A percentile compares a stretch with the other conserved stretches of the same genome.
phyloP scores from a whole-genome alignment of 2,113 vertebrate species.

The Meleagris gallopavo region DNA sequence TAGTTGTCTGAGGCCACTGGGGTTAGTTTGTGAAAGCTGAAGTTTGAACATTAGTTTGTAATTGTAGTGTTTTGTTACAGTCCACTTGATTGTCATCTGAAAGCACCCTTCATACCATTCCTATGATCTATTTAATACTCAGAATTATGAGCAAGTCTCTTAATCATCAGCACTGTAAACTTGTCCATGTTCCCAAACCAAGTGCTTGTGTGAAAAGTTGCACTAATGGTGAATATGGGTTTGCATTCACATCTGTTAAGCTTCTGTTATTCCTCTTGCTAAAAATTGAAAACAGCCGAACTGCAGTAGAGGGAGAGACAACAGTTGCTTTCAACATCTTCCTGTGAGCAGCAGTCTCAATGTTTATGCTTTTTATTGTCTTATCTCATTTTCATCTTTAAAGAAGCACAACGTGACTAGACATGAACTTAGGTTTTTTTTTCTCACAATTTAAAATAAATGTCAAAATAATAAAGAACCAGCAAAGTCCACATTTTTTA shows the following conservation, averaged over 20 bases:
- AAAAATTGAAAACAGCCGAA: slow-evolving; percentile 16
- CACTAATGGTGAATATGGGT: background rate
- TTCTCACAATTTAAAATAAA: background rate
- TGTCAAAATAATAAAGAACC: background rate
- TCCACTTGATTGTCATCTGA: background rate
- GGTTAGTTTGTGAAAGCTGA: background rate
- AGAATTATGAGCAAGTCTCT: background rate
- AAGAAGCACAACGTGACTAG: background rate
- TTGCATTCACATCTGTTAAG: background rate
- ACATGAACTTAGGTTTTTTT: background rate
- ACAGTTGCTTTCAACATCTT: background rate
- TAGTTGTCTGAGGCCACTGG: background rate
- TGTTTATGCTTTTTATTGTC: background rate
- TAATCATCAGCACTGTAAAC: background rate
- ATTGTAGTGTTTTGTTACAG: background rate
- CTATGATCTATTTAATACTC: background rate
- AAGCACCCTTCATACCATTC: background rate
- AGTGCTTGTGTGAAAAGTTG: background rate
- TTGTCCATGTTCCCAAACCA: background rate
- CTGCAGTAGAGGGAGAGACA: background rate
- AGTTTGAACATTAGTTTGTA: background rate
- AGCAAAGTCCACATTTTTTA: background rate
- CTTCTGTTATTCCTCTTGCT: background rate
- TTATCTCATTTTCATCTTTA: slow-evolving; percentile 23
- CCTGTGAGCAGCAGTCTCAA: background rate